Evolutionary conservation across 2,113 vertebrate species (phyloP).

Genomic region (Protobothrops mucrosquamatus): DNA sequence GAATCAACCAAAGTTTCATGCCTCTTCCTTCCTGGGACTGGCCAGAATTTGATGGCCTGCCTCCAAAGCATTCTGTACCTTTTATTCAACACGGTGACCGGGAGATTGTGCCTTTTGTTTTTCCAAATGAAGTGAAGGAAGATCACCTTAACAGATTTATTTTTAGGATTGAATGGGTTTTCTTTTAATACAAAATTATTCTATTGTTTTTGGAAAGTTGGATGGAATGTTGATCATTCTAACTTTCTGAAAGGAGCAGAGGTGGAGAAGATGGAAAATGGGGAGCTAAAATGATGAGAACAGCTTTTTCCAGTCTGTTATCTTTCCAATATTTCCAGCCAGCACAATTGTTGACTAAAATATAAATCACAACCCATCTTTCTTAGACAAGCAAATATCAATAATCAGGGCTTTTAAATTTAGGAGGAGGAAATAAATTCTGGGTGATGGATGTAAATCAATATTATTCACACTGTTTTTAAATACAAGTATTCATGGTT

Average conservation of each 20-base stretch:
- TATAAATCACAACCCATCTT: neutral
- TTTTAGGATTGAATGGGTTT: neutral
- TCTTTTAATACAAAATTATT: neutral
- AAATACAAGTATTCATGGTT: neutral
- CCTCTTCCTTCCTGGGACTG: neutral
- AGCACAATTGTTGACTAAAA: neutral
- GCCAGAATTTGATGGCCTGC: neutral
- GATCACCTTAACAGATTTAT: neutral
- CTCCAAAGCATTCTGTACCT: neutral
- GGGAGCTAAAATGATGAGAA: neutral
- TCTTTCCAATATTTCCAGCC: neutral
- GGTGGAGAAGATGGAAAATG: neutral
- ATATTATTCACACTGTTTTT: neutral
- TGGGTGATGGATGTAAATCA: neutral
- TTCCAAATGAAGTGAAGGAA: neutral
- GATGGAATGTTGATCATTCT: neutral
- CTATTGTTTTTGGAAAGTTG: too few relatives aligned
- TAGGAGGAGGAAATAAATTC: neutral
- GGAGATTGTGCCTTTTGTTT: neutral
- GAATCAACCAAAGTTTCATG: neutral
- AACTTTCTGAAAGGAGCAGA: neutral
- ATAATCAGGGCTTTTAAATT: neutral
- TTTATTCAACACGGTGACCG: neutral
- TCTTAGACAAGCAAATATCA: neutral
- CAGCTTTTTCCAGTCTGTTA: neutral